A percentile compares a stretch with the other conserved stretches of the same genome.
Conservation (phyloP, 1,140 invertebrate species). For the Sitodiplosis mosellana region DNA sequence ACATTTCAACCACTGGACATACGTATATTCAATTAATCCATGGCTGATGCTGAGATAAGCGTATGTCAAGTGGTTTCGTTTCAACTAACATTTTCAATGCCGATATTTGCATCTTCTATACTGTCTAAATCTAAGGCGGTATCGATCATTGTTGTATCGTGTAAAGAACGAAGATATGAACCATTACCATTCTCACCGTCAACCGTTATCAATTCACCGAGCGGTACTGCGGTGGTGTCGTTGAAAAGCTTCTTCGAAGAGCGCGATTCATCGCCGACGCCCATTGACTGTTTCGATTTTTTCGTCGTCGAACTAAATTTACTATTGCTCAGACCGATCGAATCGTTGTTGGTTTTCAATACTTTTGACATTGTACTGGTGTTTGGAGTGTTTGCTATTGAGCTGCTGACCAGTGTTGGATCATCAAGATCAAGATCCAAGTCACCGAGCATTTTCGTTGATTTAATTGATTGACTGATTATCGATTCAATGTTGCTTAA, state of each 20-base stretch:
- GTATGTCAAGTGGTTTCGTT: no score
- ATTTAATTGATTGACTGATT: slow-evolving; percentile 6
- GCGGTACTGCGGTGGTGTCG: no score
- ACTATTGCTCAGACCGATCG: not conserved
- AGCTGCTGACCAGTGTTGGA: slow-evolving; percentile 19
- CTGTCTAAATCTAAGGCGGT: slow-evolving; percentile 70
- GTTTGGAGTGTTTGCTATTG: slow-evolving; percentile 1
- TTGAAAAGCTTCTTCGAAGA: no score
- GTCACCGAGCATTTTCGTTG: slow-evolving; percentile 17
- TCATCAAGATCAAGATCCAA: slow-evolving; percentile 22
- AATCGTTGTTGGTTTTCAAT: not conserved
- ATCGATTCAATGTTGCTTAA: no score
- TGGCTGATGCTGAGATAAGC: no score
- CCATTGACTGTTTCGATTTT: no score
- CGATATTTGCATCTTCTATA: slow-evolving; percentile 30
- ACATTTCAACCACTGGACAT: no score
- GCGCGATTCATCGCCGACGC: no score
- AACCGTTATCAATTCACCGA: no score
- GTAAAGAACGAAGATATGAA: slow-evolving; percentile 38
- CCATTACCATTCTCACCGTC: not conserved
- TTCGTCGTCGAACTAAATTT: not conserved
- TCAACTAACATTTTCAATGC: no score
- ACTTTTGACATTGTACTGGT: not conserved
- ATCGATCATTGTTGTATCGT: slow-evolving; percentile 73
- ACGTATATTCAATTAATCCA: no score